phyloP scores from a whole-genome alignment of 2,797 vertebrate genomes.

The Cichlasoma orientale region DNA sequence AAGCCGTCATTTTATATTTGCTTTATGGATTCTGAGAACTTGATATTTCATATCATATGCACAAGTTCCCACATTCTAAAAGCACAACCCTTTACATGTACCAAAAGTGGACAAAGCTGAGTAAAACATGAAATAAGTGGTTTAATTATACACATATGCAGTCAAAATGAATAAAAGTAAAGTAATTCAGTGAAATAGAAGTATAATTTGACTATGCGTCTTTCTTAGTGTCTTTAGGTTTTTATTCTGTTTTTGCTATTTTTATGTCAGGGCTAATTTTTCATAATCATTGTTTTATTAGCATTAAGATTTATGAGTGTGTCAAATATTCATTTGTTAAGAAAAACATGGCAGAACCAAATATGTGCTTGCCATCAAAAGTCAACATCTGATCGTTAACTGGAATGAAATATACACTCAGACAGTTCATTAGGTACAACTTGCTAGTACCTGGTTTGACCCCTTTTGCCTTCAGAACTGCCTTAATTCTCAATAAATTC shows the following conservation, averaged over 20 bases:
- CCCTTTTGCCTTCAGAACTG: background rate
- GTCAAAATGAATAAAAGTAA: background rate
- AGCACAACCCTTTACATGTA: background rate
- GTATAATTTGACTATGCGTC: background rate
- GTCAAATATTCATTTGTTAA: background rate
- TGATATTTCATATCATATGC: background rate
- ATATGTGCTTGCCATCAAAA: background rate
- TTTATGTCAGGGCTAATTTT: background rate
- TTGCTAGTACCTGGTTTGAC: background rate
- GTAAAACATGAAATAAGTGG: background rate
- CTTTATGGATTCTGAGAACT: background rate
- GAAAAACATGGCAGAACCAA: background rate
- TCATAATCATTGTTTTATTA: background rate
- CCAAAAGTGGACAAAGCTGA: background rate
- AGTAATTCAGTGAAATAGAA: background rate
- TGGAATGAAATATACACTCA: background rate
- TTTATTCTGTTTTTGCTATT: background rate
- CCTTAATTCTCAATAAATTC: background rate
- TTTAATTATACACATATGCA: background rate
- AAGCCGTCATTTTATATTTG: constrained; percentile 19
- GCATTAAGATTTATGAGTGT: background rate
- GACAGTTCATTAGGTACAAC: background rate
- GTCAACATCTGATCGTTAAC: background rate
- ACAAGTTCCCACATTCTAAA: background rate
- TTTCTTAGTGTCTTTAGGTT: background rate